A percentile compares a stretch with the other conserved stretches of the same genome.
Evolutionary conservation across 37 sponge, comb jelly and placozoan genomes (phyloP).

Genomic region (Ianthella basta): DNA sequence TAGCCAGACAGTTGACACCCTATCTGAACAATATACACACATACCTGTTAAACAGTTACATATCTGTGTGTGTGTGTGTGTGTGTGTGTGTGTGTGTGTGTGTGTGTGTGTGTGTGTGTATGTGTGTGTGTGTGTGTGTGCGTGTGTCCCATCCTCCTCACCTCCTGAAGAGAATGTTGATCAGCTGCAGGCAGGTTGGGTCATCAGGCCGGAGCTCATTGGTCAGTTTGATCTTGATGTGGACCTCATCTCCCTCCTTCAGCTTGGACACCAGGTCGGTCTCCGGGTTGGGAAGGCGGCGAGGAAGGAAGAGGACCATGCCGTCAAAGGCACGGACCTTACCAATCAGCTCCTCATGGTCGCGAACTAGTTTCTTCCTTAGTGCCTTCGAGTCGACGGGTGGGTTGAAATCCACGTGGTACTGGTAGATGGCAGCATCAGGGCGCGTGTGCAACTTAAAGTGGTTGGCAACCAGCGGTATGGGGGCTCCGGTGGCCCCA

Average conservation of each 20-base stretch:
- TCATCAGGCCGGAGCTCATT: constrained; percentile 66
- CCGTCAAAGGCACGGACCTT: constrained; percentile 80
- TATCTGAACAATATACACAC: no score
- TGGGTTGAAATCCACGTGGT: constrained; percentile 79
- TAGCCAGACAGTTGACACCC: no score
- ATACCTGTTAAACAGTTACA: no score
- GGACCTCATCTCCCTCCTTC: constrained; percentile 52
- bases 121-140: no score
- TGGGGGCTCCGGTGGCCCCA: constrained; percentile 57
- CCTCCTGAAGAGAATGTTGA: constrained; percentile 84
- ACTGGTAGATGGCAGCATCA: constrained; percentile 84
- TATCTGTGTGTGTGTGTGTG: no score
- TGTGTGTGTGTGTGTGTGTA: no score
- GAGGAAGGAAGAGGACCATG: constrained; percentile 82
- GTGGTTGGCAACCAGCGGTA: constrained; percentile 69
- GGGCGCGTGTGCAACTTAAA: constrained; percentile 64
- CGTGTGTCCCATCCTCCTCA: constrained; percentile 14
- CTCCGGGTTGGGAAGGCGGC: constrained; percentile 46
- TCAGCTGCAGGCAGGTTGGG: constrained; percentile 79
- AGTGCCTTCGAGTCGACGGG: constrained; percentile 61
- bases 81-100: no score
- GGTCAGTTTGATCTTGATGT: constrained; percentile 76
- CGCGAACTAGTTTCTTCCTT: constrained; percentile 54
- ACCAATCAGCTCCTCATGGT: constrained; percentile 66
- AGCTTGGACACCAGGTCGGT: constrained; percentile 43